A percentile compares a stretch with the other conserved stretches of the same genome.
Conservation (phyloP, 1,140 invertebrate genomes). For the Drosophila nasuta region DNA sequence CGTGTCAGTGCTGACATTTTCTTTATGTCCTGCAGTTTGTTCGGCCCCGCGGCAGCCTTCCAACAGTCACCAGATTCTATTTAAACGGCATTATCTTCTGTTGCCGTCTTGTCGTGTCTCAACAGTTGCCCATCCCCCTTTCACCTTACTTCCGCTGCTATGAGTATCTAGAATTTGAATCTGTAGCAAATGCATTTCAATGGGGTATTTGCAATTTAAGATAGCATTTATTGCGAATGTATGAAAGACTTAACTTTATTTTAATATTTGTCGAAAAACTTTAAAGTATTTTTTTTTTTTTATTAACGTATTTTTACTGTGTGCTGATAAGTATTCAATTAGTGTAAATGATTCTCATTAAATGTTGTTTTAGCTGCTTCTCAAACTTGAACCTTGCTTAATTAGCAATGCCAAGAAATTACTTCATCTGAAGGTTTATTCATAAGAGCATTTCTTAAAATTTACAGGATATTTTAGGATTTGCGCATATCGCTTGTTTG, state of each 20-base stretch:
- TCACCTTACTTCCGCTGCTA: conserved; percentile 3
- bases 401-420: conserved; percentile 1
- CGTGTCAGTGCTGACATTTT: conserved; percentile 72
- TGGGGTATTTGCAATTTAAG: conserved; percentile 5
- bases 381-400: not conserved
- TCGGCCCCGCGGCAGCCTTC: conserved; percentile 44
- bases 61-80: conserved; percentile 68
- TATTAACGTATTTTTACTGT: too few species aligned
- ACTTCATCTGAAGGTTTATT: not conserved
- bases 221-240: not conserved
- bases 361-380: too few species aligned
- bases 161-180: conserved; percentile 13
- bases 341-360: too few species aligned
- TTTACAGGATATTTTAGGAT: conserved; percentile 38
- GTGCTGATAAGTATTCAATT: too few species aligned
- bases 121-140: conserved; percentile 8
- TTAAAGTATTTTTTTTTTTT: too few species aligned
- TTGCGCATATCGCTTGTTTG: conserved; percentile 40
- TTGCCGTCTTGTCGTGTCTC: conserved; percentile 65
- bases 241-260: too few species aligned
- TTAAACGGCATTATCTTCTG: conserved; percentile 78
- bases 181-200: not conserved
- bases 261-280: too few species aligned
- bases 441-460: not conserved
- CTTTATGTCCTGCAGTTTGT: conserved; percentile 76